Percentiles rank a stretch among this genome's conserved stretches.
Conservation (phyloP, 2,797 vertebrate genomes). For the Silurus lanzhouensis region DNA sequence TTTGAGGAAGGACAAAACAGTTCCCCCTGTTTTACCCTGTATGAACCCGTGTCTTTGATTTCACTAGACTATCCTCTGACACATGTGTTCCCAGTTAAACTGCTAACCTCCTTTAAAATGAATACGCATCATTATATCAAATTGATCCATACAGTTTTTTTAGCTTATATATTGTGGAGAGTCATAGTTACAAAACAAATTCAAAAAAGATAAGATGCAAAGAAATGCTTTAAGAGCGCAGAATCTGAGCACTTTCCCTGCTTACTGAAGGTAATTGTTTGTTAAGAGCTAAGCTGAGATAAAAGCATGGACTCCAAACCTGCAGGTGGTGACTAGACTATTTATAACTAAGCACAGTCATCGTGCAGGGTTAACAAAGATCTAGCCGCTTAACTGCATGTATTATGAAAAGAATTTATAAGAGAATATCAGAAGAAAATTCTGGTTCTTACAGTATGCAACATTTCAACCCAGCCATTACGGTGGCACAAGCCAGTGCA, state of each 20-base stretch:
- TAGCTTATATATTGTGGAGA: not conserved
- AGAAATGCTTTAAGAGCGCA: not conserved
- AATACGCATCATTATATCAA: not conserved
- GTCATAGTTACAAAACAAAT: not conserved
- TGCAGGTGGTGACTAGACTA: conserved; percentile 15
- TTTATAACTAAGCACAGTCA: conserved; percentile 31
- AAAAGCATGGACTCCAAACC: conserved; percentile 9
- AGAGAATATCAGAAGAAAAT: not conserved
- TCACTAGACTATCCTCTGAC: conserved; percentile 14
- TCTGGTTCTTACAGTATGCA: conserved; percentile 3
- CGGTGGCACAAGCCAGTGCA: no score
- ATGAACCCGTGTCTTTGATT: not conserved
- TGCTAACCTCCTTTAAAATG: not conserved
- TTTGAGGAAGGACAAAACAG: conserved; percentile 36
- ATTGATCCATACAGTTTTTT: not conserved
- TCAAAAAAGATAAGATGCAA: not conserved
- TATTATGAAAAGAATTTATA: conserved; percentile 29
- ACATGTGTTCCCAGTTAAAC: not conserved
- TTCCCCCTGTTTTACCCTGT: conserved; percentile 23
- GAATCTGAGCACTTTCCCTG: not conserved
- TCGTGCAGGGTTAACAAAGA: not conserved
- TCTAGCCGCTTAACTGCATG: conserved; percentile 33
- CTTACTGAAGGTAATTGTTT: conserved; percentile 31
- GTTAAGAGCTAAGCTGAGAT: conserved; percentile 16
- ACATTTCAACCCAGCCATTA: not conserved